phyloP scores from a whole-genome alignment of 1,140 invertebrate genomes.

The Aphidius gifuensis region DNA sequence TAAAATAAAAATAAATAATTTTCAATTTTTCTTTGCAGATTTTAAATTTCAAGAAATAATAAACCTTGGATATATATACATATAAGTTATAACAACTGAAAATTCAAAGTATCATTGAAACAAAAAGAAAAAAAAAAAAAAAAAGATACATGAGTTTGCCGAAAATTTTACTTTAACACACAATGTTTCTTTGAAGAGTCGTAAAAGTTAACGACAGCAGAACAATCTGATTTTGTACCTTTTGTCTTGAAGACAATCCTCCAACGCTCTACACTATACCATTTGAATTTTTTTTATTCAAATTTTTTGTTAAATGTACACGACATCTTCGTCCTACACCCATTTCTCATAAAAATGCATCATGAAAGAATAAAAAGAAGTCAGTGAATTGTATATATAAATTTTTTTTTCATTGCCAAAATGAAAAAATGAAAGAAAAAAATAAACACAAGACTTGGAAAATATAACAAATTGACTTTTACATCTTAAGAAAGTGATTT shows the following conservation, averaged over 20 bases:
- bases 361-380: neutral
- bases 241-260: slow-evolving; percentile 10
- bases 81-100: no score
- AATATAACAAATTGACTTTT: no score
- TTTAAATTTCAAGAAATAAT: no score
- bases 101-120: neutral
- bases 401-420: no score
- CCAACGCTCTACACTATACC: slow-evolving; percentile 5
- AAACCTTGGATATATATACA: no score
- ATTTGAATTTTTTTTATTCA: slow-evolving; percentile 11
- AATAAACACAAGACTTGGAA: no score
- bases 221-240: slow-evolving; percentile 5
- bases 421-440: no score
- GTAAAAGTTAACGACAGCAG: slow-evolving; percentile 11
- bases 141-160: slow-evolving; percentile 1
- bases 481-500: no score
- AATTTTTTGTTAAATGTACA: slow-evolving; percentile 10
- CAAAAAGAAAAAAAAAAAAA: neutral
- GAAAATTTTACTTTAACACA: slow-evolving; percentile 11
- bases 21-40: no score
- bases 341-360: slow-evolving; percentile 11
- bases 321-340: slow-evolving; percentile 8
- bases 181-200: slow-evolving; percentile 15
- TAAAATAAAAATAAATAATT: no score
- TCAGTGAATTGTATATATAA: no score